phyloP scores from a whole-genome alignment of 2,797 vertebrate species.

The Enteromius trimaculatus region DNA sequence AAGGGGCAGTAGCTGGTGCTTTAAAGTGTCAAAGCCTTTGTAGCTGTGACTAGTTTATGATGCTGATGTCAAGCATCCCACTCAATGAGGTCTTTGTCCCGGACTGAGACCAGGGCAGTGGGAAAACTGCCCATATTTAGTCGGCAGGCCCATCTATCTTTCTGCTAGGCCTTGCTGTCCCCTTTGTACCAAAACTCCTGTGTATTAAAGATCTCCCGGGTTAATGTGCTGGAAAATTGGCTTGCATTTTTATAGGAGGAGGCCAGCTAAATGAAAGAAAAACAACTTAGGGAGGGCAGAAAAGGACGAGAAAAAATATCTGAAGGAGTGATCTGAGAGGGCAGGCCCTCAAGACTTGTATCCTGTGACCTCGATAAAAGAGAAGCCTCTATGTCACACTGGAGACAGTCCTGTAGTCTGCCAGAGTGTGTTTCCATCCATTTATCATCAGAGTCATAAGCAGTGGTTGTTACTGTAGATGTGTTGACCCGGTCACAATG shows the following conservation, averaged over 20 bases:
- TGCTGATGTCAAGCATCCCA: conserved; percentile 97
- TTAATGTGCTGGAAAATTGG: conserved; percentile 99
- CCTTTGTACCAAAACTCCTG: conserved; percentile 82
- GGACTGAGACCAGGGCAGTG: conserved; percentile 94
- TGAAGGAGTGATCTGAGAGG: conserved; percentile 85
- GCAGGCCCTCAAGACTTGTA: conserved; percentile 85
- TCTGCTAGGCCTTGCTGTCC: conserved; percentile 82
- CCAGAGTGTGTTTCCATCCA: conserved; percentile 83
- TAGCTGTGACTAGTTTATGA: conserved; percentile 98
- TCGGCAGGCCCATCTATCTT: conserved; percentile 97
- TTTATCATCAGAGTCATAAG: conserved; percentile 84
- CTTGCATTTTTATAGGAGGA: conserved; percentile 98
- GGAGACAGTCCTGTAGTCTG: conserved; percentile 85
- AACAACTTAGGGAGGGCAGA: conserved; percentile 78
- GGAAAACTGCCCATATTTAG: conserved; percentile 96
- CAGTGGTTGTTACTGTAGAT: conserved; percentile 68
- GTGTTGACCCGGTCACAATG: conserved; percentile 72
- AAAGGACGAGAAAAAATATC: conserved; percentile 79
- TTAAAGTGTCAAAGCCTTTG: conserved; percentile 98
- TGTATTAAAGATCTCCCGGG: conserved; percentile 93
- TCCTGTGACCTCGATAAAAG: conserved; percentile 91
- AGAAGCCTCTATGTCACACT: conserved; percentile 79
- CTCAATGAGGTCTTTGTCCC: conserved; percentile 99
- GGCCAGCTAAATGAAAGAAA: conserved; percentile 91
- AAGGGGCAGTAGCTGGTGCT: conserved; percentile 89